Evolutionary conservation across 2,888 invertebrate species (phyloP).

Genomic region (Drosophila colorata): DNA sequence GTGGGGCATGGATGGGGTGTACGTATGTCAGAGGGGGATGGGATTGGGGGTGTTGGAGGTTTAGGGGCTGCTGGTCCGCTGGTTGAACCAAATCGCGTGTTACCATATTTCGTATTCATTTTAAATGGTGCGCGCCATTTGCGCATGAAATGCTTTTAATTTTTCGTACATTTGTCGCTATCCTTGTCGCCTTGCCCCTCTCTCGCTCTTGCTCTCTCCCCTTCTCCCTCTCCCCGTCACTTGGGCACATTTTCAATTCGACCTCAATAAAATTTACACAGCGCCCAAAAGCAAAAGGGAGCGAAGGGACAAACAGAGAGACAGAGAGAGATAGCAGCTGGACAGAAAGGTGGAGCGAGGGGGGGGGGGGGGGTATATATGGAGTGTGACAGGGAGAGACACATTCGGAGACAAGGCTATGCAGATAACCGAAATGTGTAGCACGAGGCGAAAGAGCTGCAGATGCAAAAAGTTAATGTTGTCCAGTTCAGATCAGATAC

Average conservation of each 20-base stretch:
- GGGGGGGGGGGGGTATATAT: too few species aligned
- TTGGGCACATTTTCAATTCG: slow-evolving; percentile 76
- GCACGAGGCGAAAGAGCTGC: slow-evolving; percentile 13
- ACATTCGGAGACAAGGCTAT: slow-evolving; percentile 24
- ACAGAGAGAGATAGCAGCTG: slow-evolving; percentile 5
- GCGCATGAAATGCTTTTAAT: slow-evolving; percentile 79
- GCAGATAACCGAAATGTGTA: slow-evolving; percentile 39
- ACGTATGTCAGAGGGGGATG: neutral
- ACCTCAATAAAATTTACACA: slow-evolving; percentile 76
- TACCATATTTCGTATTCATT: slow-evolving; percentile 79
- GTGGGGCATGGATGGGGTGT: slow-evolving; percentile 4
- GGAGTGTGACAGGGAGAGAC: neutral
- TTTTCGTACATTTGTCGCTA: slow-evolving; percentile 71
- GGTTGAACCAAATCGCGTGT: slow-evolving; percentile 71
- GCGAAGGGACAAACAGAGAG: neutral
- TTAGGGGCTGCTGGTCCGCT: slow-evolving; percentile 24
- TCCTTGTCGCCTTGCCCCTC: neutral
- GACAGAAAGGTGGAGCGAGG: neutral
- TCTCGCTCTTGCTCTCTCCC: neutral
- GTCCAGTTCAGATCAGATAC: neutral
- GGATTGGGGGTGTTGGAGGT: neutral
- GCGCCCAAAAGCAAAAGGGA: slow-evolving; percentile 35
- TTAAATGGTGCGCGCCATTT: slow-evolving; percentile 73
- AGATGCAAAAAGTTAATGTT: slow-evolving; percentile 5
- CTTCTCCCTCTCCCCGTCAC: slow-evolving; percentile 17